Evolutionary conservation across 2,113 vertebrate genomes (phyloP), one percentile per base, ranked within the genome.

Genomic region (Girardinichthys multiradiatus): DNA sequence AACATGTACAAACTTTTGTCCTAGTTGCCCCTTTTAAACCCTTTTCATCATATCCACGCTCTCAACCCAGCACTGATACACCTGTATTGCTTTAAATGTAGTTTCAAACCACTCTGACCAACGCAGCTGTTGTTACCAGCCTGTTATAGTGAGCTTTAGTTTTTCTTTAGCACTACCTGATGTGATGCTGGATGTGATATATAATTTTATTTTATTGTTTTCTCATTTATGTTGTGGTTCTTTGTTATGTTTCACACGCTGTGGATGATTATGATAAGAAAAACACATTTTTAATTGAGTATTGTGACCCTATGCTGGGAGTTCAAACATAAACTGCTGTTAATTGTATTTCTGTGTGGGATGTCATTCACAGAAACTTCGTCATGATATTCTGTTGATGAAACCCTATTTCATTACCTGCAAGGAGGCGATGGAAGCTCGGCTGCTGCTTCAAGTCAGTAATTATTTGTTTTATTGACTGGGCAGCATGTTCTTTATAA

Each of bases 341-440:
- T 66, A 8, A n/a, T 24, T 30, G 19, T 63, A 24, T 68, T 0
- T 33, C 4, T 67, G 48, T 71, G 39, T 27, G 4, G 19, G 19
- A 13, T 64, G 63, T 72, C 37, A 2, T 68, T 81, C 14, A 4
- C 91, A 99, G 98, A 99, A 99, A 90, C 94, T 99, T 65, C 97
- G 97, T 68, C 97, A 99, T 91, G 98, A 99, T 85, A 98, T 99
- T 89, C 92, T 99, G 74, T 87, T 98, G 60, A 99, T 99, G 98
- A 99, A 99, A 92, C 98, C 98, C 0, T 99, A 99, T 90, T 98
- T 99, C 87, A 95, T 99, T 84, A 98, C 98, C 4, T 99, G 98
- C 90, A 99, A 96, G 87, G 98, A 99, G 83, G 98, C 98, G 0
- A 97, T 99, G 98, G 97, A 98, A 72, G 96, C 97, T 0, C 95